Percentiles rank a stretch among this genome's conserved stretches.
Evolutionary conservation across 2,113 vertebrate species (phyloP).

Genomic region (Ceyx margarethae): DNA sequence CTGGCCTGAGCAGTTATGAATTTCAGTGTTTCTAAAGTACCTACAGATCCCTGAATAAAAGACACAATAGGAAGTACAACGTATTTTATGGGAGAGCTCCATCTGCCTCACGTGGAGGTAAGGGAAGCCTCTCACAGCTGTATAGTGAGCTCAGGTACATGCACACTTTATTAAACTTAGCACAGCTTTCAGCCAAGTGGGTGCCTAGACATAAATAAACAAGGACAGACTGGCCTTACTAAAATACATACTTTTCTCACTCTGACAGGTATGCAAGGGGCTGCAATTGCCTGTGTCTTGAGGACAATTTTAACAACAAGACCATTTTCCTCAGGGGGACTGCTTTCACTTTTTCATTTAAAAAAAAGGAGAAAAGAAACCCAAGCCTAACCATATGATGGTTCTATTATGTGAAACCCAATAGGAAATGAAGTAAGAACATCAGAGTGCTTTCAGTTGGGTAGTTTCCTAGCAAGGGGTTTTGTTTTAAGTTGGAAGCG

Average conservation of each 20-base stretch:
- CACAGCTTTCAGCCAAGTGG: neutral
- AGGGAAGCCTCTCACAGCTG: neutral
- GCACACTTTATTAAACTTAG: neutral
- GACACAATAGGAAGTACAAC: neutral
- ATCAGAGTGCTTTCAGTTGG: conserved; percentile 58
- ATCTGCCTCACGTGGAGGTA: fast-evolving
- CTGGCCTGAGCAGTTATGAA: neutral
- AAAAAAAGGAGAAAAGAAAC: conserved; percentile 53
- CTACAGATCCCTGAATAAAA: neutral
- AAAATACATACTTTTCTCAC: conserved; percentile 4
- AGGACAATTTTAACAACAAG: conserved; percentile 66
- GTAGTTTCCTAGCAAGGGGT: conserved; percentile 33
- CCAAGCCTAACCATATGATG: conserved; percentile 52
- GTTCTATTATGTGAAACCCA: conserved; percentile 76
- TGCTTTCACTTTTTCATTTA: conserved; percentile 59
- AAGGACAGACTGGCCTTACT: neutral
- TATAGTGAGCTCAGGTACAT: neutral
- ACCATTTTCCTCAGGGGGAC: conserved; percentile 57
- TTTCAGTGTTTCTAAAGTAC: neutral
- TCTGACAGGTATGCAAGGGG: neutral
- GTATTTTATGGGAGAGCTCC: neutral
- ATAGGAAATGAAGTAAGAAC: conserved; percentile 78
- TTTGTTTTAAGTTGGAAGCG: conserved; percentile 7
- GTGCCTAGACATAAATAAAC: neutral
- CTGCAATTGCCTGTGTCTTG: neutral